phyloP scores from a whole-genome alignment of 2,888 invertebrate genomes.

The Xestoiulus laeticollis region DNA sequence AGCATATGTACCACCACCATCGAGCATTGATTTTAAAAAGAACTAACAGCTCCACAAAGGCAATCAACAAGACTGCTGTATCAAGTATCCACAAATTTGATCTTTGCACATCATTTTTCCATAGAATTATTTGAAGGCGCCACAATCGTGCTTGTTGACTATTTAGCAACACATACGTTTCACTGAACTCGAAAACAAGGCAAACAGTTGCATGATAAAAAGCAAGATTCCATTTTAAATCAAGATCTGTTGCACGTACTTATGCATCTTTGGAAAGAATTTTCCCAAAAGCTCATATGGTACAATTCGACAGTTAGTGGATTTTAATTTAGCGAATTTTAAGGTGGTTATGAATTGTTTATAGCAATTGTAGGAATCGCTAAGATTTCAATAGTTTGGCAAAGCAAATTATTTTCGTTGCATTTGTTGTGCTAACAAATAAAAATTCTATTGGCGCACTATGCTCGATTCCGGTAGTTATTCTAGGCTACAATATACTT shows the following conservation, averaged over 20 bases:
- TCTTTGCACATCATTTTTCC: background rate
- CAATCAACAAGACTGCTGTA: background rate
- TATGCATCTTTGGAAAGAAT: no score
- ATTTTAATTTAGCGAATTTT: no score
- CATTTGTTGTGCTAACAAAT: no score
- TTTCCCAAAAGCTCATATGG: no score
- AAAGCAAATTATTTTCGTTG: no score
- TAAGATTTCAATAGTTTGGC: no score
- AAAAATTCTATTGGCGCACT: no score
- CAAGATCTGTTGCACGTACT: background rate
- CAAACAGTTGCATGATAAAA: background rate
- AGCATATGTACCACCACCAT: background rate
- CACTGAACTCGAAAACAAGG: background rate
- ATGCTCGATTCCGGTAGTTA: no score
- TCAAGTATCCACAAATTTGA: slow-evolving; percentile 19
- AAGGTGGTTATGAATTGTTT: no score
- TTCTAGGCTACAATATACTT: no score
- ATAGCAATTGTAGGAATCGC: no score
- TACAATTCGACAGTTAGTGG: no score
- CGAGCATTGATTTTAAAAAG: background rate
- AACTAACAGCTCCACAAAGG: background rate
- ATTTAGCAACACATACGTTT: background rate
- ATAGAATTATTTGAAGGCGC: background rate
- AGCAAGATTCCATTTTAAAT: background rate
- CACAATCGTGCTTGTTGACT: background rate